These are phyloP conservation scores for Manacus vitellinus DNA, from an alignment of 2,113 vertebrate species.

Conservation along the genomic window DNA sequence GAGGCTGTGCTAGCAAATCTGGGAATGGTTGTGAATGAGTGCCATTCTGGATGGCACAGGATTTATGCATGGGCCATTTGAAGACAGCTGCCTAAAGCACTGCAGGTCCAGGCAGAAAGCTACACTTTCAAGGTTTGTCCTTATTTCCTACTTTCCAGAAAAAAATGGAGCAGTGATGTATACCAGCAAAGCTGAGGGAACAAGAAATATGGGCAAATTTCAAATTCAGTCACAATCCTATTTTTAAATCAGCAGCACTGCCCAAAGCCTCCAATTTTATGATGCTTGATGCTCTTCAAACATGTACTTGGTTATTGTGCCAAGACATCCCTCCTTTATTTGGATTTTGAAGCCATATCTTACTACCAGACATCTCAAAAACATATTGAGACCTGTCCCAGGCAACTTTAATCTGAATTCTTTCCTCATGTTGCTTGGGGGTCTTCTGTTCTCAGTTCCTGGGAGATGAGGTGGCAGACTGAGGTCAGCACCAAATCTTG, in stretches of 20 bases:
- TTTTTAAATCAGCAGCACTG: neutral
- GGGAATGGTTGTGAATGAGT: neutral
- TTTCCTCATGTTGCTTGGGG: neutral
- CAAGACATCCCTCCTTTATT: neutral
- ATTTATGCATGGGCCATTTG: neutral
- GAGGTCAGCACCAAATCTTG: neutral
- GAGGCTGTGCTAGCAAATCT: neutral
- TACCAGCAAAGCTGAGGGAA: neutral
- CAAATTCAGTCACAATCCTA: neutral
- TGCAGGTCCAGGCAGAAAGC: neutral
- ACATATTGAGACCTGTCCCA: neutral
- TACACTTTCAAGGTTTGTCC: neutral
- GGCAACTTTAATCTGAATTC: neutral
- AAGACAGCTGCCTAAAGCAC: neutral
- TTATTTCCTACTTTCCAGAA: neutral
- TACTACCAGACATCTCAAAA: neutral
- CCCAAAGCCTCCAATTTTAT: neutral
- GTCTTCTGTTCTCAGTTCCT: neutral
- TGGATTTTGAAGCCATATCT: neutral
- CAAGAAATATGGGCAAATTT: neutral
- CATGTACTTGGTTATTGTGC: neutral
- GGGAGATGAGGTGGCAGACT: neutral
- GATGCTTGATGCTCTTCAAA: neutral
- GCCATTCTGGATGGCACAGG: neutral
- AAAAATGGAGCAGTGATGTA: neutral